Base-by-base conservation (phyloP, 2,888 invertebrate genomes). In the Bugula neritina region DNA sequence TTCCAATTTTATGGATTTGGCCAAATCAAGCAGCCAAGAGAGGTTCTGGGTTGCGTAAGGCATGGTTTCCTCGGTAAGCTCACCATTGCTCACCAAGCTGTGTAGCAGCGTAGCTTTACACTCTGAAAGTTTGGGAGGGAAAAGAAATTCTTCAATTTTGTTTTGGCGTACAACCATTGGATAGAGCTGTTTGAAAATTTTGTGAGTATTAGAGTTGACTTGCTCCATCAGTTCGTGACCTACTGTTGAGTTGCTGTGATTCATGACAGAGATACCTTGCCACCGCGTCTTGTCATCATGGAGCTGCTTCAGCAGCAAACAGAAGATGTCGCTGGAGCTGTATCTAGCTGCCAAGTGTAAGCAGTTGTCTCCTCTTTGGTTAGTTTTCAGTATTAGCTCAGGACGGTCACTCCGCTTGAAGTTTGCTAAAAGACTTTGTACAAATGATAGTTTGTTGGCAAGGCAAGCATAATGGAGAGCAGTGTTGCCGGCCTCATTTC, bases 121-220 rank as follows among this genome's bases (percentile, higher is more conserved):
- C 2, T 63, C 27, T 27, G 17, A 10, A 17, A 5, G 10, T 5
- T 43, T 17, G 5, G 43, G 43, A 10, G 21, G 63, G 31, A 63
- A 63, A 13, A 63, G 31, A 63, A 63, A 63, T 27, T 63, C 29
- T 29, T 63, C 34, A 27, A 63, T n/a, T 34, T 63, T 63, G n/a
- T 63, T n/a, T 13, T 10, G 13, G 27, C 31, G 2, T 31, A 13
- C 31, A 25, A 31, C 63, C 3, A 63, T 13, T 29, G 2, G 31
- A 17, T 10, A 25, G 31, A 63, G 63, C 10, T 21, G 13, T 27
- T 63, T 13, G 27, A 63, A 27, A 13, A 63, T 63, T 25, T 25
- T 27, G 31, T 34, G 17, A 13, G 63, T 25, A 10, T 27, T 10
- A 25, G 2, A 31, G 31, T 13, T 63, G 21, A 27, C 21, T 25